Evolutionary conservation across 2,888 invertebrate species (phyloP), one percentile per base, ranked within the genome.

Genomic region (Oscheius sp.): DNA sequence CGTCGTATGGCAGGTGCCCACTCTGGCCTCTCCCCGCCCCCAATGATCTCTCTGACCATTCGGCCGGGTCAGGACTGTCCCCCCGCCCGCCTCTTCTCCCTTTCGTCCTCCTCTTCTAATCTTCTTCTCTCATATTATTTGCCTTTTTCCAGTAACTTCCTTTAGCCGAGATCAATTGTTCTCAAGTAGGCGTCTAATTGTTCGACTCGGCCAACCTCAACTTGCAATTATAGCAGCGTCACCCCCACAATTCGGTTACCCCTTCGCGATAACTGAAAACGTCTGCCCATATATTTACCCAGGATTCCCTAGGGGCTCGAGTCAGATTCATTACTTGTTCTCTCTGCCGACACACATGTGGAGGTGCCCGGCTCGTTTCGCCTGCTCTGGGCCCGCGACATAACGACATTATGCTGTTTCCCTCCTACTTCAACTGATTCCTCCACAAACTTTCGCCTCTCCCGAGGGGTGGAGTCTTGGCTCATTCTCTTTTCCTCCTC

Each of bases 111-210:
- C 58, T 58, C 23, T 27, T 58, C 58, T 58, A 25, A 58, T 58
- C n/a, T n/a, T n/a, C n/a, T n/a, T n/a, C n/a, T n/a, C n/a, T 13
- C 58, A 23, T 18, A 25, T 58, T 29, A 16, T 25, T 58, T 29
- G n/a, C 58, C 27, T 23, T 12, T n/a, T 23, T 58, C 58, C 27
- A 21, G 21, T 12, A n/a, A 25, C 29, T 27, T 58, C 35, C 29
- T 29, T 2, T 2, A 27, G n/a, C 58, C 16, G 27, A 27, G 49
- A 58, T 27, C 58, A 58, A 58, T 58, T 58, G 58, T 25, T 58
- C 58, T 58, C 23, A 58, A 58, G 58, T 58, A 58, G 58, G 58
- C 58, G 58, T 58, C 58, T 58, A 58, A 58, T 58, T 58, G 58
- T 58, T 58, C 58, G 58, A 53, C 53, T 23, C 27, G 58, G 58